A percentile compares a stretch with the other conserved stretches of the same genome.
Evolutionary conservation across 2,888 invertebrate genomes (phyloP).

Genomic region (Ethmia dodecea): DNA sequence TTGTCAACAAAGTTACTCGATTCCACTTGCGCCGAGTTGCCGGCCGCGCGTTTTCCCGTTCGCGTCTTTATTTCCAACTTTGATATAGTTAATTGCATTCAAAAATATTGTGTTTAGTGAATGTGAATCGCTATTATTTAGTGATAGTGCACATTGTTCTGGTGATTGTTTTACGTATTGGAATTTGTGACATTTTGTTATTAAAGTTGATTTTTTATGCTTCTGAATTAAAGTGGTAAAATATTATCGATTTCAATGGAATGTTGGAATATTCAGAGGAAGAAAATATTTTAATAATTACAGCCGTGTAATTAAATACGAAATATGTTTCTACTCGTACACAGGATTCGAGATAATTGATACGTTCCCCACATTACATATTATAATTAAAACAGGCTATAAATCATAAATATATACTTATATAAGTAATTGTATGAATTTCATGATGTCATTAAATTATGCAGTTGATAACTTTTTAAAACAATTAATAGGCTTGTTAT

Average conservation of each 20-base stretch:
- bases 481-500: too few relatives aligned
- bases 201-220: constrained; percentile 23
- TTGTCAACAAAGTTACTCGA: constrained; percentile 72
- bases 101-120: constrained; percentile 1
- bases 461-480: too few relatives aligned
- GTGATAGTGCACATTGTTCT: neutral
- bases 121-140: neutral
- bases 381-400: too few relatives aligned
- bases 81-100: too few relatives aligned
- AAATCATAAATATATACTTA: too few relatives aligned
- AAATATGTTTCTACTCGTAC: too few relatives aligned
- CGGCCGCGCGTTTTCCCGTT: constrained; percentile 46
- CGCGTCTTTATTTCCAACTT: constrained; percentile 21
- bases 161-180: constrained; percentile 2
- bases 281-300: too few relatives aligned
- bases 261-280: constrained; percentile 38
- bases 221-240: constrained; percentile 5
- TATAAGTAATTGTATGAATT: too few relatives aligned
- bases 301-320: too few relatives aligned
- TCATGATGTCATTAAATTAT: too few relatives aligned
- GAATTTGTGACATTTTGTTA: constrained; percentile 1
- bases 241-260: constrained; percentile 22
- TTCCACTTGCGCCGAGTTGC: constrained; percentile 34
- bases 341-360: too few relatives aligned
- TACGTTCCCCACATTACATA: too few relatives aligned